These are phyloP conservation scores for Brotula barbata DNA, from an alignment of 2,797 vertebrate genomes.

Conservation along the genomic window DNA sequence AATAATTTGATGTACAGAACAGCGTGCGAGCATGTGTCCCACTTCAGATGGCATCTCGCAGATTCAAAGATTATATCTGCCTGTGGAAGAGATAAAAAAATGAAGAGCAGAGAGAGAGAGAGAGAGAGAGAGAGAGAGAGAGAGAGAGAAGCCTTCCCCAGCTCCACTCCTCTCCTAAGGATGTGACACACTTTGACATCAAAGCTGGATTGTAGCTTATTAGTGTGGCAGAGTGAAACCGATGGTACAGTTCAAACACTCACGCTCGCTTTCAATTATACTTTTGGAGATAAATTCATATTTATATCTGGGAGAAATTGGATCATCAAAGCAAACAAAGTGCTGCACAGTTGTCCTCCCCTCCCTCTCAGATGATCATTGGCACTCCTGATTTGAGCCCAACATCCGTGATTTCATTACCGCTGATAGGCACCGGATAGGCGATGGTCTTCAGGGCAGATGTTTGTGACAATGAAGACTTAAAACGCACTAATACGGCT, in stretches of 20 bases:
- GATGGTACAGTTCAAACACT: conserved; percentile 60
- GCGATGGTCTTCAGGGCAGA: conserved; percentile 24
- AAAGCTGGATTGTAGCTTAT: conserved; percentile 75
- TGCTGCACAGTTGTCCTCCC: neutral
- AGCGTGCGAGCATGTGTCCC: neutral
- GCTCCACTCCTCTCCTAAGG: conserved; percentile 55
- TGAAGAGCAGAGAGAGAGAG: too few relatives aligned
- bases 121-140: neutral
- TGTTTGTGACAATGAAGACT: conserved; percentile 35
- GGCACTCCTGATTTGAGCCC: conserved; percentile 47
- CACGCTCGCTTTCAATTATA: conserved; percentile 69
- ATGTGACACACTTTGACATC: conserved; percentile 76
- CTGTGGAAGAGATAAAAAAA: conserved; percentile 28
- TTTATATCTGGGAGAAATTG: conserved; percentile 61
- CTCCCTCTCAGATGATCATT: conserved; percentile 14
- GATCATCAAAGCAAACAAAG: conserved; percentile 77
- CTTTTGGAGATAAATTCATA: conserved; percentile 61
- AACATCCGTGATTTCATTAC: conserved; percentile 41
- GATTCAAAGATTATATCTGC: conserved; percentile 49
- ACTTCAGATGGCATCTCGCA: conserved; percentile 42
- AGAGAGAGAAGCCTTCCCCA: conserved; percentile 41
- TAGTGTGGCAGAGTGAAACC: conserved; percentile 63
- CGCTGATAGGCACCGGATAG: conserved; percentile 24
- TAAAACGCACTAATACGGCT: too few relatives aligned
- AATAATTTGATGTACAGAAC: conserved; percentile 48